Evolutionary conservation across 1,140 invertebrate genomes (phyloP), one percentile per base, ranked within the genome.

Genomic region (Zaprionus kolodkinae): DNA sequence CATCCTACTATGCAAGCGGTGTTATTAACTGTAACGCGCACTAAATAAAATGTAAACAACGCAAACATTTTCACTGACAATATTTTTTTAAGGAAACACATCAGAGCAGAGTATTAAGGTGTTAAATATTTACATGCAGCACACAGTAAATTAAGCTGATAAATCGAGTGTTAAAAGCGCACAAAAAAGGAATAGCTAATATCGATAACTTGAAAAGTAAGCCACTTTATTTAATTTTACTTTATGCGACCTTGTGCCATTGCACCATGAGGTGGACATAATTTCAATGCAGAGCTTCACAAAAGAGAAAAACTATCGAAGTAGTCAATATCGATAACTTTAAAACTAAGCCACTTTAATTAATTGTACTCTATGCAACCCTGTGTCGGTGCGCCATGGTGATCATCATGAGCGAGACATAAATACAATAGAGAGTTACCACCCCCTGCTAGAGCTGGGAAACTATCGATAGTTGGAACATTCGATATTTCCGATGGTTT

Each of bases 21-120:
- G 50, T 50, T 52, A 52, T 69, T 54, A 63, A 38, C 55, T 69
- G 66, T 27, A 54, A 66, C 71, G 67, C 57, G 55, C 65, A 57
- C 43, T 38, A 77, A 73, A 71, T 60, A 57, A 63, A 33, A 33
- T 68, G 11, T 17, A 33, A 62, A 62, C 52, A 48, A 38, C 15
- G 48, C 27, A 38, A 78, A 72, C 76, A 76, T 68, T 65, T 43
- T 33, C 15, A 59, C 21, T 12, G 25, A 65, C 6, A 7, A 21
- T 10, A 30, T 21, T 21, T 50, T 57, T 52, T 65, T 12, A n/a
- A 11, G 43, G 43, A 21, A 63, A 33, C 45, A 33, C 45, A 30
- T 0, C 13, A 9, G 38, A 12, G 6, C 13, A 30, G 13, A 30
- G 13, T 30, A 6, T 27, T 10, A 10, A 62, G 59, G 27, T 61